A percentile compares a stretch with the other conserved stretches of the same genome.
Conservation (phyloP, 1,140 invertebrate species). For the Hylyphantes graminicola region DNA sequence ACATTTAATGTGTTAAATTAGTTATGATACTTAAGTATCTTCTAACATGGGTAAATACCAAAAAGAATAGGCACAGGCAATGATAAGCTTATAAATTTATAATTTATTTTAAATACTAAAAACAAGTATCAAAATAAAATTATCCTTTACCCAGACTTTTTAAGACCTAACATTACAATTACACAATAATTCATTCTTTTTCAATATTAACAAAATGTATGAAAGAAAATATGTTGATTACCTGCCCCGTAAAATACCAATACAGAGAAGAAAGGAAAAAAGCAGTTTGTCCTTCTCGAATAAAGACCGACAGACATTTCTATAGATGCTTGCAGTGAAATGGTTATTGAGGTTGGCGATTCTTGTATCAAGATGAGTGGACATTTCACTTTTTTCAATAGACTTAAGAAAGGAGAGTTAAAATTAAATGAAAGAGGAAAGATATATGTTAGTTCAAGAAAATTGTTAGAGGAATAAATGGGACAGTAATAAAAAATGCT, state of each 20-base stretch:
- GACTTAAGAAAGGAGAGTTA: slow-evolving; percentile 65
- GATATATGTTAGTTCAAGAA: no score
- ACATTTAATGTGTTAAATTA: no score
- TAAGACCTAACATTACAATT: no score
- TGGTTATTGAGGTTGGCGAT: slow-evolving; percentile 68
- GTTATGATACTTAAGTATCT: no score
- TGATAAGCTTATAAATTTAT: no score
- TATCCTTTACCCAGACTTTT: no score
- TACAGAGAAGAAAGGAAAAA: slow-evolving; percentile 80
- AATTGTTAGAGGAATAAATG: no score
- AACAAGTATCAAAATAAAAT: no score
- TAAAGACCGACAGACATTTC: slow-evolving; percentile 71
- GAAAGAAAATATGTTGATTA: slow-evolving; percentile 63
- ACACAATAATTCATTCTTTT: neutral
- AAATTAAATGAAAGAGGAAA: neutral
- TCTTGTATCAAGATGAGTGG: slow-evolving; percentile 67
- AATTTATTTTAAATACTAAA: no score
- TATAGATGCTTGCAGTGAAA: slow-evolving; percentile 71
- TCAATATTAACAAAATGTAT: neutral
- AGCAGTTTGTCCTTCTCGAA: slow-evolving; percentile 73
- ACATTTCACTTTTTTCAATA: slow-evolving; percentile 71
- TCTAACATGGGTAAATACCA: no score
- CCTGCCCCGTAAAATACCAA: slow-evolving; percentile 81
- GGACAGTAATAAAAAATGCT: no score
- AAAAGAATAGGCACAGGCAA: no score